Conservation (phyloP, 2,113 vertebrate species). For the Etheostoma spectabile region DNA sequence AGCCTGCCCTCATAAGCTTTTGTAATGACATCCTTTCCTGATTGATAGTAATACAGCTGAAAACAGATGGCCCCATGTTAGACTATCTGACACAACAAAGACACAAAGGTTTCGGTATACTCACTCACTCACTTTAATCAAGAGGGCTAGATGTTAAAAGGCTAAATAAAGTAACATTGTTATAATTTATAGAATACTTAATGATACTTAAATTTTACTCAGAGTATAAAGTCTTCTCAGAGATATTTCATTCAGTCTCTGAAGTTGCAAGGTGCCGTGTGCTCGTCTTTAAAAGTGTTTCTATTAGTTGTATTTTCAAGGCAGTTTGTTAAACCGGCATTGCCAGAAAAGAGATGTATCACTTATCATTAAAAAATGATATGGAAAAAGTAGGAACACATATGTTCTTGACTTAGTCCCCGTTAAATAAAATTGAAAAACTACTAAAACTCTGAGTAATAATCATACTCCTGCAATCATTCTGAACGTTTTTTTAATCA, state of each 20-base stretch:
- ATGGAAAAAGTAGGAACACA: not conserved
- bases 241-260: not conserved
- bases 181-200: not conserved
- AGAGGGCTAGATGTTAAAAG: too few relatives aligned
- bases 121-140: too few relatives aligned
- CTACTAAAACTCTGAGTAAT: not conserved
- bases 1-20: conserved; percentile 73
- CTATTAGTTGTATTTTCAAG: not conserved
- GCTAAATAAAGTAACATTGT: too few relatives aligned
- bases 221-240: not conserved
- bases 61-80: conserved; percentile 30
- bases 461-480: not conserved
- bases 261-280: not conserved
- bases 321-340: not conserved
- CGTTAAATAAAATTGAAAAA: not conserved
- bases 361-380: not conserved
- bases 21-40: conserved; percentile 33
- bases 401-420: not conserved
- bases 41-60: conserved; percentile 76
- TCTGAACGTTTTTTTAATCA: not conserved
- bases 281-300: not conserved
- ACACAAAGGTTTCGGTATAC: not conserved
- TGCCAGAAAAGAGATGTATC: not conserved
- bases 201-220: not conserved
- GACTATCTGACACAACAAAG: not conserved